Evolutionary conservation across 2,797 vertebrate genomes (phyloP), one percentile per base, ranked within the genome.

Genomic region (Kryptolebias ocellatus): DNA sequence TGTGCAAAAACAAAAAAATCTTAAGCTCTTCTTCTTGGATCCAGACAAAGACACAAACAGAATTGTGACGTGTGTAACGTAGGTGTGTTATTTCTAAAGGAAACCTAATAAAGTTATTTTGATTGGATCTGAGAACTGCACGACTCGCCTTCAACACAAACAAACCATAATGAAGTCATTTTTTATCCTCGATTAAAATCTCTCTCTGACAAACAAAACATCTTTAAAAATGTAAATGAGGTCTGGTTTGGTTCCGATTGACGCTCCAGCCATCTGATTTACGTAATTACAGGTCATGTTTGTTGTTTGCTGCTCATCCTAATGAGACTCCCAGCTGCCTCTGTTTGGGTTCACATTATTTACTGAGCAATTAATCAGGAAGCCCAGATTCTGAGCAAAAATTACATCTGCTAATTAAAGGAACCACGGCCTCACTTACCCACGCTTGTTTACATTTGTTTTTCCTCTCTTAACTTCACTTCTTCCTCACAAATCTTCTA

Each of bases 281-380:
- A 0, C 47, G 72, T 80, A 80, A 84, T 83, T 62, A 71, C 68
- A 37, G 81, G 79, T 79, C 69, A 51, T 27, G 65, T 83, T 47
- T 47, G 46, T 84, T 72, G 64, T 72, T 69, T 51, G 79, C 81
- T 75, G 61, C 85, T 82, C 81, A 51, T 65, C 65, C 59, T 84
- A 84, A 86, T 79, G 79, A 85, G 56, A 81, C 70, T 74, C 79
- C 80, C 82, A 81, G 82, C 84, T 84, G 86, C 67, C 73, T 80
- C 31, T 74, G 80, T 80, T 77, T 77, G 70, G 70, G 39, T 80
- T 74, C 70, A 64, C 20, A 1, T 60, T 77, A 80, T 78, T 84
- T 68, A 81, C 74, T 2, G 44, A 77, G 80, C 68, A 79, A 83
- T 86, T 82, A 86, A 70, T 34, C 62, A 18, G 27, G 24, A 67